phyloP scores from a whole-genome alignment of 2,888 invertebrate species.

The Drosophila mulleri region DNA sequence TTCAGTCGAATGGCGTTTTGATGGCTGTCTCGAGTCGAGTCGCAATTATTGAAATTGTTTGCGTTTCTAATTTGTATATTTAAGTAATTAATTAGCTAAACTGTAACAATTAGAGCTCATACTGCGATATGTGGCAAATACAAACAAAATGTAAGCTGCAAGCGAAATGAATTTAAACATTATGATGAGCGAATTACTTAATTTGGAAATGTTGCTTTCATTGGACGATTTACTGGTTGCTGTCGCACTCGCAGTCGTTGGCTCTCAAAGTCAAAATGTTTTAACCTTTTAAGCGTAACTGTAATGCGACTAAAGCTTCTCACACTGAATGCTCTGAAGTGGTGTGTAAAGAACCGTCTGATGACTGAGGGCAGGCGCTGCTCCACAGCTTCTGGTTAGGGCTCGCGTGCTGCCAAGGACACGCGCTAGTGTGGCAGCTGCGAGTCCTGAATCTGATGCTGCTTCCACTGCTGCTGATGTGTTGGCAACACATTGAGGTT shows the following conservation, averaged over 20 bases:
- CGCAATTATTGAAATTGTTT: conserved; percentile 37
- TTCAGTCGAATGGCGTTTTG: conserved; percentile 9
- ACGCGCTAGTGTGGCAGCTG: conserved; percentile 22
- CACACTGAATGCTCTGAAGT: conserved; percentile 30
- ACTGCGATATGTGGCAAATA: neutral
- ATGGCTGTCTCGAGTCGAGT: conserved; percentile 20
- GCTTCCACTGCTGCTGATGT: conserved; percentile 41
- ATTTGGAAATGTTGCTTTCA: conserved; percentile 62
- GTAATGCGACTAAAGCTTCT: conserved; percentile 74
- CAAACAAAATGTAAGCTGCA: conserved; percentile 10
- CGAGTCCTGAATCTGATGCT: conserved; percentile 43
- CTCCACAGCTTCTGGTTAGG: conserved; percentile 6
- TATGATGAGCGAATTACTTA: conserved; percentile 42
- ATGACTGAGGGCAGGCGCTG: conserved; percentile 1
- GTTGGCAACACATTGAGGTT: conserved; percentile 75
- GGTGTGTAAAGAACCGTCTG: conserved; percentile 9
- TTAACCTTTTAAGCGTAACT: conserved; percentile 76
- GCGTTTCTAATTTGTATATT: conserved; percentile 43
- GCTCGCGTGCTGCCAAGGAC: conserved; percentile 57
- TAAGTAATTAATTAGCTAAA: conserved; percentile 57
- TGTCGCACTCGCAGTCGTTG: conserved; percentile 31
- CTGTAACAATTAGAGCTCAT: conserved; percentile 43
- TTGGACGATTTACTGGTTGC: conserved; percentile 54
- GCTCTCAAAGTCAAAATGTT: conserved; percentile 67
- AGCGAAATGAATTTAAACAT: conserved; percentile 9